phyloP scores from a whole-genome alignment of 2,888 invertebrate genomes.

The Alviniconcha strummeri region DNA sequence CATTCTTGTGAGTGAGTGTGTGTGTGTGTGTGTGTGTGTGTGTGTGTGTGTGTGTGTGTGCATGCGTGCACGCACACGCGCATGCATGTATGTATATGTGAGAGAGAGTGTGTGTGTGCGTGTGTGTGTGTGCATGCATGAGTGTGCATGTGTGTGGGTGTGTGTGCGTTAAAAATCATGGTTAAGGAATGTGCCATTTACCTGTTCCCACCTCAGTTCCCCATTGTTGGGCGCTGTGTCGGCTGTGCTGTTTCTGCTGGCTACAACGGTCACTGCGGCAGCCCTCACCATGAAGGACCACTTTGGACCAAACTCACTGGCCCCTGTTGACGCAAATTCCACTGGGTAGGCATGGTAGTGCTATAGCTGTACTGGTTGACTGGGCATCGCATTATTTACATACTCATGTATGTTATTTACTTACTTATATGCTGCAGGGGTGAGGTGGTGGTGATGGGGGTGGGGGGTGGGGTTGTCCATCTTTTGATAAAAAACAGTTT shows the following conservation, averaged over 20 bases:
- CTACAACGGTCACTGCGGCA: conserved; percentile 5
- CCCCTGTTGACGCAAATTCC: background rate
- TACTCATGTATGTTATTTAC: too few relatives aligned
- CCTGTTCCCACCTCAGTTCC: background rate
- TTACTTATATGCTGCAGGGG: too few relatives aligned
- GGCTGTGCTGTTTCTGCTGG: conserved; percentile 12
- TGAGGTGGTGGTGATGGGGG: too few relatives aligned
- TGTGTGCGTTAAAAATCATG: background rate
- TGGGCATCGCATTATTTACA: too few relatives aligned
- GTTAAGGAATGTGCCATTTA: background rate
- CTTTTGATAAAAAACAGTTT: too few relatives aligned
- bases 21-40: background rate
- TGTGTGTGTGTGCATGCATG: background rate
- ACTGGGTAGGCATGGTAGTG: background rate
- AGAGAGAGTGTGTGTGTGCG: background rate
- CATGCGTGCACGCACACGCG: background rate
- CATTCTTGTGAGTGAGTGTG: background rate
- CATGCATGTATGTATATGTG: background rate
- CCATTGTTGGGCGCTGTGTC: background rate
- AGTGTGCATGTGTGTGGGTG: background rate
- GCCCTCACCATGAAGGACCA: conserved; percentile 19
- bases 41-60: background rate
- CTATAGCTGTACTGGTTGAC: too few relatives aligned
- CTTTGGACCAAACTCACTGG: background rate
- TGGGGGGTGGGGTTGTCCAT: too few relatives aligned